Evolutionary conservation across 2,888 invertebrate genomes (phyloP), one percentile per base, ranked within the genome.

Genomic region (Pyrrhia umbra): DNA sequence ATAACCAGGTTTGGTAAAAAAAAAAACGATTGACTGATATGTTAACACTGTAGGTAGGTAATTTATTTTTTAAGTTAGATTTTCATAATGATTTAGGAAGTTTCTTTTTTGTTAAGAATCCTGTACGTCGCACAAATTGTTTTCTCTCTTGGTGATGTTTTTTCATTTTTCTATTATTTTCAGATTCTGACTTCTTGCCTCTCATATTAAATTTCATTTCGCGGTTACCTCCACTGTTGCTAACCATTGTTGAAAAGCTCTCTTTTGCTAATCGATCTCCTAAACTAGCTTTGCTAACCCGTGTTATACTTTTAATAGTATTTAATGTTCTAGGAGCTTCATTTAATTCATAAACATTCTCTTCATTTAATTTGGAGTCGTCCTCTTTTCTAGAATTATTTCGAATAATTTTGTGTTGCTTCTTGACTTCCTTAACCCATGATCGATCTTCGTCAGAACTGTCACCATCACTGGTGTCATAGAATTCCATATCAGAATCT

Each of bases 361-460:
- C 90, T 39, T 83, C 82, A 30, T 60, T 75, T 2, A 65, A 69
- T 68, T 74, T 84, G 58, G 56, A 86, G 10, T 88, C 87, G 13
- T 90, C 88, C 47, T 91, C 85, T 15, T 89, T 85, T 42, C 87
- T 82, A n/a, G 87, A 83, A 65, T 86, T 90, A 46, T 90, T 86
- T 67, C 96, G 95, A 15, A 96, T 95, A n/a, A 96, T 92, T 82
- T 95, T 95, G 85, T 97, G 97, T 83, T 97, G 96, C 83, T 97
- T 97, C 83, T 97, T 97, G 61, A 98, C 96, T 91, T 98, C 97
- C 84, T 97, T 96, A 0, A 96, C 96, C 97, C 97, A 98, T 5
- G 96, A 95, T 67, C 96, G 96, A 56, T 98, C 97, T 86, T 98
- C 98, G 77, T 98, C 98, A 1, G 98, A 98, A 87, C 97, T 93